Percentiles rank a stretch among this genome's conserved stretches.
These are phyloP conservation scores for Lydus trimaculatus DNA, from an alignment of 2,888 invertebrate genomes.

Conservation along the genomic window DNA sequence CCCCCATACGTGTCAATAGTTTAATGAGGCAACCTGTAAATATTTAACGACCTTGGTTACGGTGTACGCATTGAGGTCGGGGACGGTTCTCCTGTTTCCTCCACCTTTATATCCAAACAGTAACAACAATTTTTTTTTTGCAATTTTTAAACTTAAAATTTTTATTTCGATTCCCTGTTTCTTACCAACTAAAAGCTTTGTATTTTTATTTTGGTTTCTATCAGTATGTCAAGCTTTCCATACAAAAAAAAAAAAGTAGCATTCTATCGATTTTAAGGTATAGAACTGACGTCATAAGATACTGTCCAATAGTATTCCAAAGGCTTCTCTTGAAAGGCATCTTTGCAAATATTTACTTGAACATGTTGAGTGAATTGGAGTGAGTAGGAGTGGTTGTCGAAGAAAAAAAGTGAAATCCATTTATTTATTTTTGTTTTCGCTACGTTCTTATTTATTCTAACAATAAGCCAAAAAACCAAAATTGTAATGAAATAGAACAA, in stretches of 20 bases:
- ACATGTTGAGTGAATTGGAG: neutral
- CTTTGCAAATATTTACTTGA: neutral
- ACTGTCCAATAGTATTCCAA: neutral
- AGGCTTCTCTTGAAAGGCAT: neutral
- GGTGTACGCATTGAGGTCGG: slow-evolving; percentile 6
- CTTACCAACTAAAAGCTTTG: neutral
- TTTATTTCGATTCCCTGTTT: neutral
- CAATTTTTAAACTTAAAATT: neutral
- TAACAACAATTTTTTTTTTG: neutral
- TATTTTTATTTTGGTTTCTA: neutral
- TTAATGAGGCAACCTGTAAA: slow-evolving; percentile 13
- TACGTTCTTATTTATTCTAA: no score
- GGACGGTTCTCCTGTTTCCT: slow-evolving; percentile 7
- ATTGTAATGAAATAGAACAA: slow-evolving; percentile 22
- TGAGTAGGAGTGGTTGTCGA: no score
- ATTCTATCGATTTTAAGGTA: neutral
- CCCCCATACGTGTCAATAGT: neutral
- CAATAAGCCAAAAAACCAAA: neutral
- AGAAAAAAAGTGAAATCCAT: no score
- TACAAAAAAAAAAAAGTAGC: neutral
- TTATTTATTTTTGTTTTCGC: neutral
- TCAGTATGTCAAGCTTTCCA: neutral
- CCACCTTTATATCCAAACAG: no score
- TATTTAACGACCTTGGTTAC: slow-evolving; percentile 13
- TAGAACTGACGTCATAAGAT: neutral